Conservation (phyloP, 2,888 invertebrate species). For the Hyposoter didymator region DNA sequence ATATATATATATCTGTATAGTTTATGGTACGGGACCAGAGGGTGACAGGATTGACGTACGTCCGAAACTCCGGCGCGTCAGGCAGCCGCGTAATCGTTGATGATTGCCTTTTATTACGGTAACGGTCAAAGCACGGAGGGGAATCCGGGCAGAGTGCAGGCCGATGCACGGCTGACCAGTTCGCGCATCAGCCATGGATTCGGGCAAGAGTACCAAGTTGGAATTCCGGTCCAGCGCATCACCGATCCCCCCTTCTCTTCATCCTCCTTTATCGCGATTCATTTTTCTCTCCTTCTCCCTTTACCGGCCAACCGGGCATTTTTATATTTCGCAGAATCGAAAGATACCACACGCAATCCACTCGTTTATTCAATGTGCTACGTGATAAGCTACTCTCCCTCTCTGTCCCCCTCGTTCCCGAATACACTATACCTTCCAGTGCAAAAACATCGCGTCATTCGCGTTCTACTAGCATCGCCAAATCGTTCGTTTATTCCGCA, state of each 20-base stretch:
- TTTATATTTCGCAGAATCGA: constrained; percentile 40
- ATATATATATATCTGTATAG: neutral
- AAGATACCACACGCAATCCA: constrained; percentile 71
- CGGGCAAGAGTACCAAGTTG: constrained; percentile 46
- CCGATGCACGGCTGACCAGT: constrained; percentile 55
- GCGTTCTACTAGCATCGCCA: constrained; percentile 1
- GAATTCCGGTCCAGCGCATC: constrained; percentile 62
- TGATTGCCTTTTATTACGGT: constrained; percentile 82
- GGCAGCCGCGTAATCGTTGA: constrained; percentile 78
- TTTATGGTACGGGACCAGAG: constrained; percentile 67
- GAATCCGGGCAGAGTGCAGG: constrained; percentile 76
- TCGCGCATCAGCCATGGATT: constrained; percentile 52
- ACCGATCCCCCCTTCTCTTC: neutral
- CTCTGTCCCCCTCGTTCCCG: constrained; percentile 28
- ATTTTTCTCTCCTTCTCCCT: constrained; percentile 49
- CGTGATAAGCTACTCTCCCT: constrained; percentile 4
- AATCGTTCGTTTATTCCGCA: neutral
- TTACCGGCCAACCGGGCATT: constrained; percentile 24
- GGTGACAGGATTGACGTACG: constrained; percentile 76
- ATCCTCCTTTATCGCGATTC: constrained; percentile 8
- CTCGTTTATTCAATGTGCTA: constrained; percentile 70
- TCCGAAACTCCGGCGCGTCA: constrained; percentile 71
- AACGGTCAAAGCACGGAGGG: constrained; percentile 80
- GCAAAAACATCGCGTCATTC: neutral
- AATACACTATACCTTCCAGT: constrained; percentile 3